phyloP scores from a whole-genome alignment of 2,888 invertebrate genomes.

The Drosophila anceps region DNA sequence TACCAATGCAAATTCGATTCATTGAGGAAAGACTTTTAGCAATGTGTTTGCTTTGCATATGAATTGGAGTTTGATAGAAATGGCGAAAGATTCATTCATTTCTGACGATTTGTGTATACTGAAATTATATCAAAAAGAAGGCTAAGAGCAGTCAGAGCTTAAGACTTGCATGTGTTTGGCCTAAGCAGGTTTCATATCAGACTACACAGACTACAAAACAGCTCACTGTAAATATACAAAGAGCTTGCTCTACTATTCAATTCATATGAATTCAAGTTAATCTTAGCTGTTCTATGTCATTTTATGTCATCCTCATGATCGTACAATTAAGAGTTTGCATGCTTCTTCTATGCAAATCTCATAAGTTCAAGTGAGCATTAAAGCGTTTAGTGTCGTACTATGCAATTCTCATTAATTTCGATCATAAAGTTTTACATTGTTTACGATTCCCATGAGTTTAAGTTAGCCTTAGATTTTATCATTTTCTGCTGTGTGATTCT shows the following conservation, averaged over 20 bases:
- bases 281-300: not conserved
- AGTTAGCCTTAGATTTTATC: not conserved
- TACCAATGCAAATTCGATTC: conserved; percentile 27
- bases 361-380: not conserved
- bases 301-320: not conserved
- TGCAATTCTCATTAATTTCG: not conserved
- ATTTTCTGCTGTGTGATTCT: not conserved
- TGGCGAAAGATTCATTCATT: not conserved
- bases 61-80: not conserved
- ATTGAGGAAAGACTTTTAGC: conserved; percentile 23
- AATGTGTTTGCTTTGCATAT: conserved; percentile 1
- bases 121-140: not conserved
- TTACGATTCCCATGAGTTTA: not conserved
- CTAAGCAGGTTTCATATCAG: not conserved
- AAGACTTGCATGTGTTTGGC: not conserved
- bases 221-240: not conserved
- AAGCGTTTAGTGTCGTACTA: not conserved
- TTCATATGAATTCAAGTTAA: not conserved
- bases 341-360: not conserved
- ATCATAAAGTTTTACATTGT: not conserved
- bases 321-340: not conserved
- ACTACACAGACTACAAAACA: not conserved
- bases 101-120: not conserved
- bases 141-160: too few relatives aligned
- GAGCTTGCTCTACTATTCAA: not conserved